A percentile compares a stretch with the other conserved stretches of the same genome.
phyloP scores from a whole-genome alignment of 2,113 vertebrate species.

The Poeciliopsis prolifica region DNA sequence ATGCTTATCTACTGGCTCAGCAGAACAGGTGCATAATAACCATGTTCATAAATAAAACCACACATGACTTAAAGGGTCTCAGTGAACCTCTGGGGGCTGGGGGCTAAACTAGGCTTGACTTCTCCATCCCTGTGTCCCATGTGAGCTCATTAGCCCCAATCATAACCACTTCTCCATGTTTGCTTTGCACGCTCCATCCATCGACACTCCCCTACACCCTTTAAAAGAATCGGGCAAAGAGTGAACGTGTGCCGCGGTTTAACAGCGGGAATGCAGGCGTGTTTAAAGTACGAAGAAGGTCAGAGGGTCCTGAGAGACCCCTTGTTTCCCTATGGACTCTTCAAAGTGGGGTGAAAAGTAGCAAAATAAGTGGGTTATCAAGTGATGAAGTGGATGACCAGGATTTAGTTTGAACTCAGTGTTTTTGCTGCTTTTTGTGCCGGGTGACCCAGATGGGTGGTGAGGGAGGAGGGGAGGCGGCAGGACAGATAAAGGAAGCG shows the following conservation, averaged over 20 bases:
- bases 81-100: constrained; percentile 46
- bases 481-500: constrained; percentile 53
- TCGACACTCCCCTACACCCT: constrained; percentile 53
- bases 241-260: constrained; percentile 21
- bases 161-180: constrained; percentile 71
- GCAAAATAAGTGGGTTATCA: constrained; percentile 52
- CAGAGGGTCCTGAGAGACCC: constrained; percentile 43
- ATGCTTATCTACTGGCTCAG: constrained; percentile 56
- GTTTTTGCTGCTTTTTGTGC: constrained; percentile 30
- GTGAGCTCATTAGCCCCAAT: constrained; percentile 81
- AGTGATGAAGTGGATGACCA: constrained; percentile 63
- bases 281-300: constrained; percentile 73
- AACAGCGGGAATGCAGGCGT: constrained; percentile 23
- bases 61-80: constrained; percentile 36
- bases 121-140: constrained; percentile 57
- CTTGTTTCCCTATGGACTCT: constrained; percentile 50
- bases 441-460: constrained; percentile 69
- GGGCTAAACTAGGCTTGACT: constrained; percentile 29
- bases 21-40: constrained; percentile 67
- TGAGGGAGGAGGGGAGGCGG: constrained; percentile 25
- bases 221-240: constrained; percentile 47
- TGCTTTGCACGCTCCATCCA: constrained; percentile 62
- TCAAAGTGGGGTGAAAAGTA: constrained; percentile 44
- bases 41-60: constrained; percentile 54
- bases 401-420: constrained; percentile 37